A percentile compares a stretch with the other conserved stretches of the same genome.
phyloP scores from a whole-genome alignment of 1,140 invertebrate genomes.

The Drosophila melanica region DNA sequence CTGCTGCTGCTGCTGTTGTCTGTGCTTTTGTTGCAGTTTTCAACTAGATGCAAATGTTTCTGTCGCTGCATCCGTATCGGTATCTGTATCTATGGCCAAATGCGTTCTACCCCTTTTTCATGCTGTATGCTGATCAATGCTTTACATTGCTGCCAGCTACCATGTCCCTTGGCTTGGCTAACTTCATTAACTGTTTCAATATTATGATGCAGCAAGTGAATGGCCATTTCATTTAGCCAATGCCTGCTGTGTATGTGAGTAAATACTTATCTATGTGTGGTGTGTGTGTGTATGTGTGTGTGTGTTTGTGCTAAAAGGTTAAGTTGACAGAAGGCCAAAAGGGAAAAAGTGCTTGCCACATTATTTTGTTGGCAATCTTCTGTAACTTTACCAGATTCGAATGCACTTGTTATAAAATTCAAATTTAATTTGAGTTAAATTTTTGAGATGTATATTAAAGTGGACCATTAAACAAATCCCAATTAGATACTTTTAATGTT shows the following conservation, averaged over 20 bases:
- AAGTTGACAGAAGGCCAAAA: background rate
- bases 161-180: conserved; percentile 47
- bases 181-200: conserved; percentile 78
- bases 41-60: conserved; percentile 51
- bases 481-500: conserved; percentile 29
- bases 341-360: too few relatives aligned
- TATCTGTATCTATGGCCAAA: conserved; percentile 16
- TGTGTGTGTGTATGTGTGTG: conserved; percentile 2
- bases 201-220: conserved; percentile 40
- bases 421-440: too few relatives aligned
- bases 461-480: background rate
- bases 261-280: background rate
- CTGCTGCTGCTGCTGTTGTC: conserved; percentile 30
- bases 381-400: too few relatives aligned
- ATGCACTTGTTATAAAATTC: too few relatives aligned
- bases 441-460: too few relatives aligned
- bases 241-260: background rate
- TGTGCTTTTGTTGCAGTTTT: conserved; percentile 50
- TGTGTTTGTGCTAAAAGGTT: conserved; percentile 8
- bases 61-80: conserved; percentile 2
- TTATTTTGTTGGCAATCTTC: too few relatives aligned
- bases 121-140: conserved; percentile 60
- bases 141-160: conserved; percentile 32
- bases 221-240: conserved; percentile 17
- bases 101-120: conserved; percentile 60